Base-by-base conservation (phyloP, 2,113 vertebrate species). In the Otocyon megalotis region DNA sequence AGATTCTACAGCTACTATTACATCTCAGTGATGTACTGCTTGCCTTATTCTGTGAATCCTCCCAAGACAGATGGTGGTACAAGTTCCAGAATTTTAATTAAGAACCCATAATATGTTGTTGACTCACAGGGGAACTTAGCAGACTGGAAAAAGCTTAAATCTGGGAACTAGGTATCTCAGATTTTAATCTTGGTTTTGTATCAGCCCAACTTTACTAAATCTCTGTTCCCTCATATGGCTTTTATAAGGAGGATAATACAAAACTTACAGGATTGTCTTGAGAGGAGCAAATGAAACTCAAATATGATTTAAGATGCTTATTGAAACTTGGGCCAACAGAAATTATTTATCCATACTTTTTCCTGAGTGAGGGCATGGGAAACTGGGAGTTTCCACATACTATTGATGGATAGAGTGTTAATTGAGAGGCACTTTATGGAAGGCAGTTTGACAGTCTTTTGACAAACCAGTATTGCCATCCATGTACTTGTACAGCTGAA, bases 121-220 rank as follows among this genome's bases (percentile, higher is more conserved):
- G 58, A 90, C 1, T 60, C 15, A 71, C 30, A 9, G 24, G 19
- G 76, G 56, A 81, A 24, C 14, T 67, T 35, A 37, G 48, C 43
- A 20, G 65, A 71, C 8, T 62, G 35, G 32, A 24, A 77, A 84
- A 69, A 94, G 24, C 15, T 85, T 37, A n/a, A 86, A 74, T 37
- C 14, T 13, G 60, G 76, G 22, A 89, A 62, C 8, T 65, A 26
- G 28, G 65, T 16, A 84, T 9, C 12, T 12, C 26, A 83, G 50
- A 11, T 88, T 90, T 92, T 97, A 63, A 88, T 71, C 14, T 83
- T 76, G 6, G 8, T 53, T 87, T 84, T 94, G 35, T 10, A 20
- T 90, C 28, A 77, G 14, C 9, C 32, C 22, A 43, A 19, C 60
- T 95, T 89, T 88, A 72, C 28, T 80, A 90, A 92, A 72, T 19